Base-by-base conservation (phyloP, 2,888 invertebrate species). In the Mythimna ferrago region DNA sequence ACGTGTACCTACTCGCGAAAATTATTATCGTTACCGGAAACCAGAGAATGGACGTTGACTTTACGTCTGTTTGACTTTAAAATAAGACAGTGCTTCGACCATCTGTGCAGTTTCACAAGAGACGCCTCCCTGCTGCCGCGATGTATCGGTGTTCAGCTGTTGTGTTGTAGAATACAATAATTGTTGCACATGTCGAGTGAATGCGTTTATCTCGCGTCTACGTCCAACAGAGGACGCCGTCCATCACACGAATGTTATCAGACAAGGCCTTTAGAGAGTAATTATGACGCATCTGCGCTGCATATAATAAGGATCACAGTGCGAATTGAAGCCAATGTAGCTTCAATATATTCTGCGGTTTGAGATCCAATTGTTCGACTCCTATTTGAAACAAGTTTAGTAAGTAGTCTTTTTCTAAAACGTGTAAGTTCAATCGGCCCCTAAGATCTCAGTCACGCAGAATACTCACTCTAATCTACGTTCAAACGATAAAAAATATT, bases 31-130 rank as follows among this genome's bases (percentile, higher is more conserved):
- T 61, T 61, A 61, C 71, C 71, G 80, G 73, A 82, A 70, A 58
- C 66, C 57, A 51, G 64, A 67, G 19, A 56, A 65, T 51, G 62
- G 70, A 76, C 62, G 64, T 70, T 60, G 66, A 66, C 65, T 51
- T 66, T 41, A 58, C 9, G 62, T 62, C 67, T 61, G 66, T 68
- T 69, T 57, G 44, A 58, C 64, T 66, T 69, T 76, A 68, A 72
- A 85, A 80, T 78, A 86, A 87, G 75, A 80, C 73, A 68, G 65
- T 32, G 62, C 57, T 73, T 41, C 73, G 41, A 68, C 79, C 86
- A 86, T 87, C 77, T 86, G 86, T 83, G 70, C 64, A 69, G 71
- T 82, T 84, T 86, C 78, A 68, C 70, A 63, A 81, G 84, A 74
- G 66, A 56, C 57, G 58, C 51, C 67, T 68, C 51, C 60, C 41